Percentiles rank a stretch among this genome's conserved stretches.
These are phyloP conservation scores for Smutsia gigantea DNA, from an alignment of 2,797 vertebrate species.

Conservation along the genomic window DNA sequence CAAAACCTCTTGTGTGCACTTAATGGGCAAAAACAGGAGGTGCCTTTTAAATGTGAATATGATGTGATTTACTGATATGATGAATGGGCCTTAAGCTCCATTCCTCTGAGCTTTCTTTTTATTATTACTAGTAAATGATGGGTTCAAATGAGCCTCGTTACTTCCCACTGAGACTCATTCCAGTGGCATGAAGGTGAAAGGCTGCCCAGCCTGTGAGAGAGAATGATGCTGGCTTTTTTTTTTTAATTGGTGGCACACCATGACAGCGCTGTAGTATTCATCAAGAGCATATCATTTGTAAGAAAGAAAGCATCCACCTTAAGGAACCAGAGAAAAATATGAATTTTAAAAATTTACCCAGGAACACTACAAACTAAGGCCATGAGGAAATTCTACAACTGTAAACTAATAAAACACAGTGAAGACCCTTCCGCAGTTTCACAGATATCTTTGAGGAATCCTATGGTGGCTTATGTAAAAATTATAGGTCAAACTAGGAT, in stretches of 20 bases:
- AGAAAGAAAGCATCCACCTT: not conserved
- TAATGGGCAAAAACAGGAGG: slow-evolving; percentile 44
- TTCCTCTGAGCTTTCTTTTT: not conserved
- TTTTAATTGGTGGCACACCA: not conserved
- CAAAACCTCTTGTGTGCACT: not conserved
- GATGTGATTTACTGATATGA: slow-evolving; percentile 7
- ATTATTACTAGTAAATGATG: slow-evolving; percentile 11
- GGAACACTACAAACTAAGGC: not conserved
- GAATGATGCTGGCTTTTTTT: not conserved
- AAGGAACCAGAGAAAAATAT: not conserved
- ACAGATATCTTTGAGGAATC: not conserved
- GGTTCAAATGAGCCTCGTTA: slow-evolving; percentile 14
- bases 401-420: not conserved
- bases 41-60: slow-evolving; percentile 19
- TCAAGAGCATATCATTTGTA: not conserved
- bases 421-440: not conserved
- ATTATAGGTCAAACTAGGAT: not conserved
- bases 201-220: not conserved
- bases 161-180: not conserved
- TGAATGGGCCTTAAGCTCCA: not conserved
- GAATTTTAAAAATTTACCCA: not conserved
- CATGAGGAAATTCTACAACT: not conserved
- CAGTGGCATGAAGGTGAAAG: not conserved
- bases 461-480: not conserved
- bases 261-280: not conserved